Evolutionary conservation across 1,140 invertebrate genomes (phyloP).

Genomic region (Cydia strobilella): DNA sequence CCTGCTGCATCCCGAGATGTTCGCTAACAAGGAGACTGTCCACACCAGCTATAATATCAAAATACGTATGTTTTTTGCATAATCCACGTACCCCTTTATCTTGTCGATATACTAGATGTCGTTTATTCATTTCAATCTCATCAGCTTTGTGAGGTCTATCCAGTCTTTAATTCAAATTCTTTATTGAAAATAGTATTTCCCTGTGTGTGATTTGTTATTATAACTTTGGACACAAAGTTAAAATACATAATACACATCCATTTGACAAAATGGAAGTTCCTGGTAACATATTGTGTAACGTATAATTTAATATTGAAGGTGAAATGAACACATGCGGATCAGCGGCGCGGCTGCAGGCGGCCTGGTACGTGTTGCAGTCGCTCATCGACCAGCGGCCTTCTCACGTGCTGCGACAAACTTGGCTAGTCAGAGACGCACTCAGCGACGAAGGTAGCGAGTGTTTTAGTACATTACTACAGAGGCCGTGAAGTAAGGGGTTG

Average conservation of each 20-base stretch:
- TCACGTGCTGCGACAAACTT: constrained; percentile 42
- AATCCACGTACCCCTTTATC: background rate
- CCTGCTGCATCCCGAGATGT: constrained; percentile 48
- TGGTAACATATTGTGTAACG: background rate
- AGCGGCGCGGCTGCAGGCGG: constrained; percentile 51
- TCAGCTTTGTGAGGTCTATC: too few relatives aligned
- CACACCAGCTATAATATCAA: constrained; percentile 47
- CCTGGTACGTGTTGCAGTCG: constrained; percentile 45
- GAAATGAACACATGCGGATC: constrained; percentile 60
- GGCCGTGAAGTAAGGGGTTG: too few relatives aligned
- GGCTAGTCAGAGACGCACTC: constrained; percentile 52
- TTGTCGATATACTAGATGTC: too few relatives aligned
- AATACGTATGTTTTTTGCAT: constrained; percentile 49
- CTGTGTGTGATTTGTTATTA: too few relatives aligned
- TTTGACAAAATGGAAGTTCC: too few relatives aligned
- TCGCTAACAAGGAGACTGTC: constrained; percentile 43
- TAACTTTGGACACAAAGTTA: too few relatives aligned
- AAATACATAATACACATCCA: too few relatives aligned
- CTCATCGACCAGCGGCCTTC: constrained; percentile 39
- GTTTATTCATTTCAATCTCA: too few relatives aligned
- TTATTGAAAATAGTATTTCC: too few relatives aligned
- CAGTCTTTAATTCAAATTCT: too few relatives aligned
- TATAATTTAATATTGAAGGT: constrained; percentile 40
- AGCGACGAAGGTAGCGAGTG: constrained; percentile 54
- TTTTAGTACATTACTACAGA: too few relatives aligned